Conservation (phyloP, 2,113 vertebrate species). For the Aegithalos caudatus region DNA sequence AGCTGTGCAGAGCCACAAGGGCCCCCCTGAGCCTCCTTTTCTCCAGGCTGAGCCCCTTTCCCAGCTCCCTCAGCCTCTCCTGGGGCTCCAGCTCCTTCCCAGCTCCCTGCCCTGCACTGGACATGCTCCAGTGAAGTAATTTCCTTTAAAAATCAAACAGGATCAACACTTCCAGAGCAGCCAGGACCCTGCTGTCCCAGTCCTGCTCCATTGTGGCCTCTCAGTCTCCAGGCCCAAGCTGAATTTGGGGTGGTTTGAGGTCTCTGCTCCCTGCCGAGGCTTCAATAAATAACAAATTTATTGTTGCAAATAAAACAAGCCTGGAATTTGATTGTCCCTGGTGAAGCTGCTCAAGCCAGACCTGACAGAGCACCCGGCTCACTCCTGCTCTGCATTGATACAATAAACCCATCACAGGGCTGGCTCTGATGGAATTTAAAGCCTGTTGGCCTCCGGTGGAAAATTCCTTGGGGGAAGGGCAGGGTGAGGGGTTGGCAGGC, state of each 20-base stretch:
- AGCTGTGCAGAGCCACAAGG: neutral
- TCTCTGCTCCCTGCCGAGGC: neutral
- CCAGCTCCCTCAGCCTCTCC: neutral
- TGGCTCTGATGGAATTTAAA: neutral
- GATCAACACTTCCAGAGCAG: neutral
- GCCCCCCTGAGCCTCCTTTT: neutral
- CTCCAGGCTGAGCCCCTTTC: neutral
- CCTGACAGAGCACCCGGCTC: neutral
- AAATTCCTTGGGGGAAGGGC: neutral
- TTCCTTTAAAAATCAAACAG: neutral
- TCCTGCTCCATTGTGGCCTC: neutral
- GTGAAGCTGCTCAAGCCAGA: neutral
- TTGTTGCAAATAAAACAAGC: neutral
- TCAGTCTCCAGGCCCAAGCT: neutral
- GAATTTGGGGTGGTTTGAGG: neutral
- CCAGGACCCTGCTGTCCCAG: rapidly evolving
- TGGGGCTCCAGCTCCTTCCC: neutral
- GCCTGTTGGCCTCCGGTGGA: neutral
- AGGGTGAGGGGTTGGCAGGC: neutral
- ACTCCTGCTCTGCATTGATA: neutral
- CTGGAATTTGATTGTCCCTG: neutral
- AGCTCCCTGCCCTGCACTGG: rapidly evolving
- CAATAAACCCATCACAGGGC: neutral
- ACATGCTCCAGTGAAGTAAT: rapidly evolving
- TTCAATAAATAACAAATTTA: neutral